Evolutionary conservation across 2,797 vertebrate genomes (phyloP), one percentile per base, ranked within the genome.

Genomic region (Karalla daura): DNA sequence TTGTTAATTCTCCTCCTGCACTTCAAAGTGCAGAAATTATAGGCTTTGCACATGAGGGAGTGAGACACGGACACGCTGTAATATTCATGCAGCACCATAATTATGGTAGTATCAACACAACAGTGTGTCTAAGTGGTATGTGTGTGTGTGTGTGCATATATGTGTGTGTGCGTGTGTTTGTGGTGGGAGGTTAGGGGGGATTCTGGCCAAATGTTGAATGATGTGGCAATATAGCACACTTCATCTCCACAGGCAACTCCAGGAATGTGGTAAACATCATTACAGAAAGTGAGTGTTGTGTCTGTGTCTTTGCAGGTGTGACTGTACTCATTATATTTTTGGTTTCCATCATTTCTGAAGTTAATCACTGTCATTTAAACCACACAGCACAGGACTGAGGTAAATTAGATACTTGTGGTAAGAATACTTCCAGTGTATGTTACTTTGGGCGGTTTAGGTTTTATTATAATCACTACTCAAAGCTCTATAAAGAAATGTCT

Each of bases 11-110:
- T 51, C 49, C n/a, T 51, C 50, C 49, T 58, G 50, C 55, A 63
- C 80, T 83, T 89, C 62, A 88, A 84, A 86, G 74, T 41, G 45
- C 25, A 76, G 43, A 76, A 84, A 84, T 86, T 20, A 74, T 35
- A 81, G 72, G 74, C 46, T 73, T 76, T 62, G 49, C 43, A 32
- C 54, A 74, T 47, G 62, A 78, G 65, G 47, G 51, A 60, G 76
- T 70, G 71, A 84, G 61, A 81, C 65, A 43, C 4, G 55, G 64
- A 72, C 78, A 76, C 7, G 33, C 70, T 74, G 25, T 62, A 66
- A 89, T 78, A 82, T 75, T 81, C 65, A 78, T 40, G 54, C 58
- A 53, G 62, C 41, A 68, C 72, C 61, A 59, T 77, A 83, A 84
- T 86, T 86, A 89, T 8, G 2, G 52, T 14, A 30, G 66, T 17